These are phyloP conservation scores for Drosophila arizonae DNA, from an alignment of 1,140 invertebrate species.

Conservation along the genomic window DNA sequence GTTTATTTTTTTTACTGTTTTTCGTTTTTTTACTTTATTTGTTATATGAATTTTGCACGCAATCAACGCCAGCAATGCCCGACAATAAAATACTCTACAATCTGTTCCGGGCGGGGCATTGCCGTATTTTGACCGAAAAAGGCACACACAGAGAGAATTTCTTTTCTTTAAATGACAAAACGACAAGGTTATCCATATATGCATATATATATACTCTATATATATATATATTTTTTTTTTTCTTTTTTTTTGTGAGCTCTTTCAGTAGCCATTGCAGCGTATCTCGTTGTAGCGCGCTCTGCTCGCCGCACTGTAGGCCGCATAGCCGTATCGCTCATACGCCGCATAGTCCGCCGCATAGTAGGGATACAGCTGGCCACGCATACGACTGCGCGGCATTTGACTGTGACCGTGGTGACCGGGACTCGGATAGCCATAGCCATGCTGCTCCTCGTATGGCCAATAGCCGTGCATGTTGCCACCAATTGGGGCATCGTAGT, in stretches of 20 bases:
- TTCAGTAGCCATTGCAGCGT: slow-evolving; percentile 72
- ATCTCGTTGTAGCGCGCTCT: slow-evolving; percentile 65
- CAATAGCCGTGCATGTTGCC: slow-evolving; percentile 48
- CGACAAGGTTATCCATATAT: slow-evolving; percentile 43
- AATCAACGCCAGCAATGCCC: slow-evolving; percentile 58
- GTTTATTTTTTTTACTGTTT: slow-evolving; percentile 9
- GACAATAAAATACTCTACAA: slow-evolving; percentile 44
- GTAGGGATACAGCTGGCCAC: slow-evolving; percentile 50
- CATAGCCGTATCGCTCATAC: slow-evolving; percentile 74
- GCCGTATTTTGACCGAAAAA: slow-evolving; percentile 78
- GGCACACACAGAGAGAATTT: slow-evolving; percentile 79
- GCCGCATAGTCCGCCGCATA: slow-evolving; percentile 72
- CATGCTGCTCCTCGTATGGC: slow-evolving; percentile 50
- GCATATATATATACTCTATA: slow-evolving; percentile 5
- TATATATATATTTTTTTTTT: slow-evolving; percentile 4
- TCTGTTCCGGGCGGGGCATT: slow-evolving; percentile 46
- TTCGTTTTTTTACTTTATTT: slow-evolving; percentile 3
- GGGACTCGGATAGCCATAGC: slow-evolving; percentile 13
- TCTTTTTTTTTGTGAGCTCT: slow-evolving; percentile 1
- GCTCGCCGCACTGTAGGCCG: slow-evolving; percentile 48
- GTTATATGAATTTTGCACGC: slow-evolving; percentile 63
- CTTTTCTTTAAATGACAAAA: slow-evolving; percentile 58
- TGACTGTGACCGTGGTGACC: slow-evolving; percentile 28
- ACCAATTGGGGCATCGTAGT: slow-evolving; percentile 40
- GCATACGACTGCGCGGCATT: slow-evolving; percentile 51